Evolutionary conservation across 2,113 vertebrate genomes (phyloP).

Genomic region (Mystacornis crossleyi): DNA sequence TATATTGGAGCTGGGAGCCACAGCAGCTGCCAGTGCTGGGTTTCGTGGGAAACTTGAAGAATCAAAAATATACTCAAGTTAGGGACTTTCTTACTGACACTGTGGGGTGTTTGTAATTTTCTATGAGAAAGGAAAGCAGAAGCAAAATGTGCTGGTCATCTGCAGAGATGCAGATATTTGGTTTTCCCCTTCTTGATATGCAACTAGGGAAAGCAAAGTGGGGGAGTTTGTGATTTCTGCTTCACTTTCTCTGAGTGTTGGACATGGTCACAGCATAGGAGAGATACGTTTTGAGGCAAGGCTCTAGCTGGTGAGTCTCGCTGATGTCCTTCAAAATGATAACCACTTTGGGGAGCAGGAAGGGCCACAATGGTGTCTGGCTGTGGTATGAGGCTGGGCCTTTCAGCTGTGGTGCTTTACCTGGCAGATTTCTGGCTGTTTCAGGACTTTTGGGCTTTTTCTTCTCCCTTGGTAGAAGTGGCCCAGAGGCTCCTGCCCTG

Average conservation of each 20-base stretch:
- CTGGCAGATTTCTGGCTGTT: not conserved
- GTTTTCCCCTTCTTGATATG: not conserved
- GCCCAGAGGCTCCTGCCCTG: not conserved
- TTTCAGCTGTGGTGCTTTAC: not conserved
- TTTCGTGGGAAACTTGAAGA: not conserved
- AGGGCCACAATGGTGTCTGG: not conserved
- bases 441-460: not conserved
- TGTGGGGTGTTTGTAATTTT: not conserved
- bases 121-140: not conserved
- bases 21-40: not conserved
- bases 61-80: not conserved
- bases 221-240: not conserved
- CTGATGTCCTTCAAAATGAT: not conserved
- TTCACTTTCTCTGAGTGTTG: not conserved
- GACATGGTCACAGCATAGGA: not conserved
- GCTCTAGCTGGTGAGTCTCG: not conserved
- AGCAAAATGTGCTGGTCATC: not conserved
- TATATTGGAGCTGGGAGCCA: not conserved
- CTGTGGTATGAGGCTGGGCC: not conserved
- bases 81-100: not conserved
- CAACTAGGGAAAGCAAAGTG: not conserved
- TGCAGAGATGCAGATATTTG: not conserved
- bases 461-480: not conserved
- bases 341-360: not conserved
- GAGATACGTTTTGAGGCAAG: not conserved